Conservation (phyloP, 1,140 invertebrate genomes). For the Dendrolimus kikuchii region DNA sequence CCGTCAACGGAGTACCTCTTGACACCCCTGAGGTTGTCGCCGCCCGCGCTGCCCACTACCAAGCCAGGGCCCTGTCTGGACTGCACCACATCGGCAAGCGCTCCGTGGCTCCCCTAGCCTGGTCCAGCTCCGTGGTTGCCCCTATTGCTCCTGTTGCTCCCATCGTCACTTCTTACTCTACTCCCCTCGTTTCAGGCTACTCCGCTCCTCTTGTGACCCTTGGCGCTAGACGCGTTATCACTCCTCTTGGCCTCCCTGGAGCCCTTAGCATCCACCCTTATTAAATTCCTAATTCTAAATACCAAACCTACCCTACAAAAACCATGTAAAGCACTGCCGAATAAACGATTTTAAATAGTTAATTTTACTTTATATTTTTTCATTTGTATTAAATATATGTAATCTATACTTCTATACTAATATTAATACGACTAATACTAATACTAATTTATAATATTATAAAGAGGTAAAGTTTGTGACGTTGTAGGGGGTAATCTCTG, state of each 20-base stretch:
- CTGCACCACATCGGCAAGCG: constrained; percentile 55
- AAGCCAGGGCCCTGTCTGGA: constrained; percentile 52
- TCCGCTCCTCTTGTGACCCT: constrained; percentile 24
- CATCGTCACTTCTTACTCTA: constrained; percentile 18
- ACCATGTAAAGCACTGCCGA: constrained; percentile 28
- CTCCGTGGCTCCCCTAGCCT: constrained; percentile 12
- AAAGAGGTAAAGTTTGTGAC: too few relatives aligned
- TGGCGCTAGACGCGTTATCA: constrained; percentile 29
- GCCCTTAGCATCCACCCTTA: constrained; percentile 48
- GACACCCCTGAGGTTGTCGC: constrained; percentile 67
- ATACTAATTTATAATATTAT: too few relatives aligned
- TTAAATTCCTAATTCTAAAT: constrained; percentile 20
- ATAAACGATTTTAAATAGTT: constrained; percentile 22
- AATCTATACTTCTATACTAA: too few relatives aligned
- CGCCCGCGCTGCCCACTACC: constrained; percentile 61
- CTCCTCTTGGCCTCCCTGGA: constrained; percentile 32
- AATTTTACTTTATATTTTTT: too few relatives aligned
- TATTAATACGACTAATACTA: too few relatives aligned
- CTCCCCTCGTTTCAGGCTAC: constrained; percentile 29
- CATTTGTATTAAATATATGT: too few relatives aligned
- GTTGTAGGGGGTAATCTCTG: too few relatives aligned
- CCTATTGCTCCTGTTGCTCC: constrained; percentile 36
- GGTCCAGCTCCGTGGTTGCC: constrained; percentile 21
- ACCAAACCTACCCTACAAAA: background rate
- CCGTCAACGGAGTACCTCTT: constrained; percentile 52